A percentile compares a stretch with the other conserved stretches of the same genome.
Evolutionary conservation across 2,888 invertebrate genomes (phyloP).

Genomic region (Thymelicus acteon): DNA sequence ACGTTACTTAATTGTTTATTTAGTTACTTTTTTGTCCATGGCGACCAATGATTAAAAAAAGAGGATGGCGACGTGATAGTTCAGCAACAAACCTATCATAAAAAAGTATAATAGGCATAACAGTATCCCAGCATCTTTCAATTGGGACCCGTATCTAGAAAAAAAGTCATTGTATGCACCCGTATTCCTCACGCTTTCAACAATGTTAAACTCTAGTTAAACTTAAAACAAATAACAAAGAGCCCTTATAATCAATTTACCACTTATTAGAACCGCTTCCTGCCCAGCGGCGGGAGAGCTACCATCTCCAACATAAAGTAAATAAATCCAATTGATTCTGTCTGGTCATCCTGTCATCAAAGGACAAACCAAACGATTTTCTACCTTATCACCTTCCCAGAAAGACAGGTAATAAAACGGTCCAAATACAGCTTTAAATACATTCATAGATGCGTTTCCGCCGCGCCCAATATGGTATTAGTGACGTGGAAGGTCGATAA

Average conservation of each 20-base stretch:
- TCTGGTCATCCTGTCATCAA: background rate
- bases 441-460: slow-evolving; percentile 68
- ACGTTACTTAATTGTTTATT: too few species aligned
- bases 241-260: slow-evolving; percentile 7
- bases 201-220: background rate
- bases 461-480: slow-evolving; percentile 52
- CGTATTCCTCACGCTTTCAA: background rate
- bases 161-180: background rate
- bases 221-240: slow-evolving; percentile 7
- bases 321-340: slow-evolving; percentile 13
- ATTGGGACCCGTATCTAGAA: background rate
- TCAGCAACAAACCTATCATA: too few species aligned
- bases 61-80: too few species aligned
- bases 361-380: slow-evolving; percentile 8
- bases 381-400: background rate
- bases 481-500: slow-evolving; percentile 49
- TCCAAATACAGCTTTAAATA: slow-evolving; percentile 44
- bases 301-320: background rate
- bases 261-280: slow-evolving; percentile 2
- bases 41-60: too few species aligned
- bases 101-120: too few species aligned
- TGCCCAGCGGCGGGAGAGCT: background rate
- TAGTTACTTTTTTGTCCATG: too few species aligned
- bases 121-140: background rate
- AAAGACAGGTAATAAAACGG: background rate